These are phyloP conservation scores for Mythimna vitellina DNA, from an alignment of 2,888 invertebrate species.

Conservation along the genomic window DNA sequence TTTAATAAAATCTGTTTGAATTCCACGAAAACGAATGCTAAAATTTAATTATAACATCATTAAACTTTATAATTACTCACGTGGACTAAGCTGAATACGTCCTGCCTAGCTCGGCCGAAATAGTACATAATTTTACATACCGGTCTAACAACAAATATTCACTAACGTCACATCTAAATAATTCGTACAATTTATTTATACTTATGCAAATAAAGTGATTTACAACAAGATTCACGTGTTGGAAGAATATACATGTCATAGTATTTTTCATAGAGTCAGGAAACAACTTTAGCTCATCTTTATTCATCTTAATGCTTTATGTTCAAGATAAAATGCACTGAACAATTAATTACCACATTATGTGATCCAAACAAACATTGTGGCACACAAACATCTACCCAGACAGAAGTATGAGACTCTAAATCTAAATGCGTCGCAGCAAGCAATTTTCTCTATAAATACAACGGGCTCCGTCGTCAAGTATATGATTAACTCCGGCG, in stretches of 20 bases:
- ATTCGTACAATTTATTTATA: conserved; percentile 63
- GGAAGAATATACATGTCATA: conserved; percentile 31
- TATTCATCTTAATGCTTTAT: conserved; percentile 25
- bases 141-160: conserved; percentile 47
- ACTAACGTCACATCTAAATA: conserved; percentile 54
- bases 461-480: conserved; percentile 81
- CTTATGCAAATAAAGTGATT: conserved; percentile 64
- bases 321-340: conserved; percentile 32
- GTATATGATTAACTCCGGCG: conserved; percentile 86
- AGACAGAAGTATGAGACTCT: conserved; percentile 79
- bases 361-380: conserved; percentile 51
- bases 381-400: conserved; percentile 61
- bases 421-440: conserved; percentile 79
- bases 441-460: conserved; percentile 84
- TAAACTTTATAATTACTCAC: conserved; percentile 22
- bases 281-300: conserved; percentile 38
- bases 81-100: conserved; percentile 24
- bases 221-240: conserved; percentile 51
- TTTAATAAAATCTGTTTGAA: conserved; percentile 24
- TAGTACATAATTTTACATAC: conserved; percentile 38
- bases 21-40: conserved; percentile 27
- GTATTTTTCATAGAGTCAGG: conserved; percentile 32
- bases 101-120: conserved; percentile 24
- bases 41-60: conserved; percentile 30
- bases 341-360: conserved; percentile 44